phyloP scores from a whole-genome alignment of 2,888 invertebrate genomes.

The Xylota sylvarum region DNA sequence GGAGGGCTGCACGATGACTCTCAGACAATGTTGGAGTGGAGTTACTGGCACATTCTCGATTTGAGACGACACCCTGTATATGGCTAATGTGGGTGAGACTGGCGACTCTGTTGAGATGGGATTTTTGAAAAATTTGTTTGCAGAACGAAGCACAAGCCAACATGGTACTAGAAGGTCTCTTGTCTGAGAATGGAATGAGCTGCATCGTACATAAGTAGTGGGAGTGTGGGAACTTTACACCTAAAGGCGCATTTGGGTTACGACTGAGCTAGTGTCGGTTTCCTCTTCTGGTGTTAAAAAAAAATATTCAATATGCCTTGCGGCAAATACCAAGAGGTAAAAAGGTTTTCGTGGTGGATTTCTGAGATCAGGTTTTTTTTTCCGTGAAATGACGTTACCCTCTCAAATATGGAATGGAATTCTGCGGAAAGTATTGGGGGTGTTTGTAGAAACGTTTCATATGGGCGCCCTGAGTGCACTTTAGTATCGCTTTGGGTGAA shows the following conservation, averaged over 20 bases:
- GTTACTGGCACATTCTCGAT: slow-evolving; percentile 41
- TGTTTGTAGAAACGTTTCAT: slow-evolving; percentile 9
- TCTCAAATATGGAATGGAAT: background rate
- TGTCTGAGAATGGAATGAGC: slow-evolving; percentile 48
- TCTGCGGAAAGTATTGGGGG: background rate
- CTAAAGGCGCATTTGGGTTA: slow-evolving; percentile 43
- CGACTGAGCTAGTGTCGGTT: slow-evolving; percentile 39
- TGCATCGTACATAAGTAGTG: slow-evolving; percentile 33
- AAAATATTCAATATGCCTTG: slow-evolving; percentile 17
- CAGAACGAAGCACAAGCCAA: slow-evolving; percentile 41
- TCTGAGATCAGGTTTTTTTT: slow-evolving; percentile 6
- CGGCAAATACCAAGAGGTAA: slow-evolving; percentile 37
- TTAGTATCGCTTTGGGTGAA: slow-evolving; percentile 3
- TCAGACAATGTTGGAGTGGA: slow-evolving; percentile 7
- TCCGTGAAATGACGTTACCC: background rate
- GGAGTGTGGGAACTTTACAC: slow-evolving; percentile 66
- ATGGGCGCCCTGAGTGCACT: background rate
- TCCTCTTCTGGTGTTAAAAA: slow-evolving; percentile 68
- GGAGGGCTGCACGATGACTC: background rate
- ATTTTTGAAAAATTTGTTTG: slow-evolving; percentile 15
- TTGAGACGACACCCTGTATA: slow-evolving; percentile 46
- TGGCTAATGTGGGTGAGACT: slow-evolving; percentile 31
- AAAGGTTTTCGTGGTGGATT: slow-evolving; percentile 33
- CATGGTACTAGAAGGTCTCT: slow-evolving; percentile 55
- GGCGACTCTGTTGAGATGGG: slow-evolving; percentile 6